Conservation (phyloP, 2,888 invertebrate genomes). For the Loripinus fragilis region DNA sequence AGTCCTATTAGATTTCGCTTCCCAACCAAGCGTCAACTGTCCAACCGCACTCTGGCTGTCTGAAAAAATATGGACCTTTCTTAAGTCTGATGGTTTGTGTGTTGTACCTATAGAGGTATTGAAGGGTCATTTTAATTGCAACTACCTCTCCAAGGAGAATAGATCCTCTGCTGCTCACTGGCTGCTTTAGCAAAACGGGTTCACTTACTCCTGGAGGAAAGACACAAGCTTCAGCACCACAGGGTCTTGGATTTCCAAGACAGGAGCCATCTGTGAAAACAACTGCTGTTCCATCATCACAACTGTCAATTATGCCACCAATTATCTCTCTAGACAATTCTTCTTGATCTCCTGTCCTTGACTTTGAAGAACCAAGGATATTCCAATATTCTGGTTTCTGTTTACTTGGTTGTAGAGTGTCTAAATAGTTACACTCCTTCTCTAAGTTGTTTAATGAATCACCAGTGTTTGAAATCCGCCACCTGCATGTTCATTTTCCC, state of each 20-base stretch:
- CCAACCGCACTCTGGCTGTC: conserved; percentile 11
- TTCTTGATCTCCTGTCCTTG: background rate
- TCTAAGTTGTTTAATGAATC: background rate
- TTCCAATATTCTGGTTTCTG: conserved; percentile 17
- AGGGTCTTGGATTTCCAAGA: background rate
- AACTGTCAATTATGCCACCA: background rate
- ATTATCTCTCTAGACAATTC: background rate
- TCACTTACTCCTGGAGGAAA: background rate
- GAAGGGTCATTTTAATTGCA: background rate
- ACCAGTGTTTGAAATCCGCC: background rate
- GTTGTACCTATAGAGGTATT: background rate
- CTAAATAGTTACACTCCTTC: conserved; percentile 4
- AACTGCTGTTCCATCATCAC: background rate
- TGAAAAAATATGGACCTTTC: background rate
- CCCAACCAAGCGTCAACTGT: background rate
- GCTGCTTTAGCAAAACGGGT: background rate
- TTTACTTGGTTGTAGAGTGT: conserved; percentile 6
- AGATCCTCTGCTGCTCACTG: background rate
- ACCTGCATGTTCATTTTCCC: background rate
- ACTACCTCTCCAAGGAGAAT: background rate
- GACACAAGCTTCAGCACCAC: background rate
- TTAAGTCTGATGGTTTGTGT: background rate
- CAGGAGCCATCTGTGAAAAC: background rate
- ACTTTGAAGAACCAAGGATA: conserved; percentile 5
- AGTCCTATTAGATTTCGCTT: conserved; percentile 10